A percentile compares a stretch with the other conserved stretches of the same genome.
These are phyloP conservation scores for Ischnura elegans DNA, from an alignment of 2,888 invertebrate species.

Conservation along the genomic window DNA sequence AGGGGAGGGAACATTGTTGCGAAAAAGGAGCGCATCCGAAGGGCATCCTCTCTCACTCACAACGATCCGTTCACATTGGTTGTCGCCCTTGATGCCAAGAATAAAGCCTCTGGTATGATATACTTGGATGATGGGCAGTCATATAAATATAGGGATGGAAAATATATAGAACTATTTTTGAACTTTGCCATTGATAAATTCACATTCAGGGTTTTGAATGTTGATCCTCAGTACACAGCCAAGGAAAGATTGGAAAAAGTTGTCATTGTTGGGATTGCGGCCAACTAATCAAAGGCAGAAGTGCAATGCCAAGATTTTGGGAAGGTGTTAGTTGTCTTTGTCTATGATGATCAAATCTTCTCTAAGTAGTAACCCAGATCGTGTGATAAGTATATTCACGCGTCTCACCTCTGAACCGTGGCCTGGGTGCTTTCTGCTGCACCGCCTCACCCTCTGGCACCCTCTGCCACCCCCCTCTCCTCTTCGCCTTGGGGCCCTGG, in stretches of 20 bases:
- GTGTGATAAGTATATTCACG: no score
- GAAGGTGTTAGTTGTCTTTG: no score
- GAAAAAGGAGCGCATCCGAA: conserved; percentile 92
- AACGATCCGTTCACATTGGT: conserved; percentile 96
- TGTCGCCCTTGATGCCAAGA: conserved; percentile 87
- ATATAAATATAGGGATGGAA: conserved; percentile 87
- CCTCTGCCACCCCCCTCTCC: background rate
- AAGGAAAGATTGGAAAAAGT: conserved; percentile 94
- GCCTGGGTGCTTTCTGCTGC: background rate
- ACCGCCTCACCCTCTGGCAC: background rate
- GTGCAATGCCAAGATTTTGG: conserved; percentile 79
- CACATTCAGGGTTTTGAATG: conserved; percentile 82
- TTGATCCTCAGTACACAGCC: conserved; percentile 85
- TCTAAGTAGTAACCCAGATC: no score
- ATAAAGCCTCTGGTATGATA: conserved; percentile 86
- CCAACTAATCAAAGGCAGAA: conserved; percentile 85
- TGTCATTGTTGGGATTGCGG: conserved; percentile 88
- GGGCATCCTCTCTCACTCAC: conserved; percentile 90
- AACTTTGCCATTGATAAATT: conserved; percentile 83
- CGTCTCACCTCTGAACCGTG: background rate
- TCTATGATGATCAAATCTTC: no score
- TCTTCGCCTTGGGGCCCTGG: background rate
- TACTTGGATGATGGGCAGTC: conserved; percentile 96
- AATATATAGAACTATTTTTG: conserved; percentile 86
- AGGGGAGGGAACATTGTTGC: conserved; percentile 94